Conservation (phyloP, 2,113 vertebrate genomes). For the Scolopax mira region DNA sequence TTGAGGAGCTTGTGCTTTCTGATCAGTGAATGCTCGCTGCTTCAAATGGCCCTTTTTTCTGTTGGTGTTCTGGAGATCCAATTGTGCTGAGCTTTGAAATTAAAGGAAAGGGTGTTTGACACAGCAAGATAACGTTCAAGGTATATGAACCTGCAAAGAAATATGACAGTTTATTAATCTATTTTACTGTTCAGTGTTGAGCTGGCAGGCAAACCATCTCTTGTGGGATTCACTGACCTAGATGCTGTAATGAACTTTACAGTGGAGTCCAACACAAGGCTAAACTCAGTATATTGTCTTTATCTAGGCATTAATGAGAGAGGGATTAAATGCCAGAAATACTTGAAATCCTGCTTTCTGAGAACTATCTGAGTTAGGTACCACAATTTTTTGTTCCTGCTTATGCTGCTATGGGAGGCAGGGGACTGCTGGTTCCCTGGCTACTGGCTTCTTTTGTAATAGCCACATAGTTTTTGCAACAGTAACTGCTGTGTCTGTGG, state of each 20-base stretch:
- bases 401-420: not conserved
- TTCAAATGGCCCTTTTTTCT: not conserved
- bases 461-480: not conserved
- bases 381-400: not conserved
- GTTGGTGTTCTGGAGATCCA: not conserved
- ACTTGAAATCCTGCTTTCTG: not conserved
- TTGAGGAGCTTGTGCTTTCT: not conserved
- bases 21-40: not conserved
- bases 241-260: not conserved
- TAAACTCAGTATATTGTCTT: not conserved
- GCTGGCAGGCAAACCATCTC: not conserved
- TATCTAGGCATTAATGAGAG: not conserved
- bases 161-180: not conserved
- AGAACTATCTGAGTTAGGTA: not conserved
- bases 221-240: not conserved
- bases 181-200: not conserved
- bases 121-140: not conserved
- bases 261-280: not conserved
- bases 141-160: not conserved
- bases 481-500: not conserved
- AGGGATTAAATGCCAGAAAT: not conserved
- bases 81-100: not conserved
- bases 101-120: not conserved
- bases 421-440: not conserved
- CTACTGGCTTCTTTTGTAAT: not conserved